Percentiles rank a stretch among this genome's conserved stretches.
Evolutionary conservation across 2,113 vertebrate genomes (phyloP).

Genomic region (Raja brachyura): DNA sequence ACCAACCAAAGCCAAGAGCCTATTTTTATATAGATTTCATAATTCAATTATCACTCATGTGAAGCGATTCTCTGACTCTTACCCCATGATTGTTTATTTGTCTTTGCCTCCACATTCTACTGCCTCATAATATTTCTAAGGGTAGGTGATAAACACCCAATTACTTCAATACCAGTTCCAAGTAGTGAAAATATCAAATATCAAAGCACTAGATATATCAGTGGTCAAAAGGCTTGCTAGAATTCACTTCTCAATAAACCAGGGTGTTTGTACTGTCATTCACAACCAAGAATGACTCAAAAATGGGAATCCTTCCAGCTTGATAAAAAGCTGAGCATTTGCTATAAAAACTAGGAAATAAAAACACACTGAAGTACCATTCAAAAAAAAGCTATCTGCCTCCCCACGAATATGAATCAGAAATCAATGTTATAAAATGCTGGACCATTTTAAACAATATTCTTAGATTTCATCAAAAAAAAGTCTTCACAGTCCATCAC

Average conservation of each 20-base stretch:
- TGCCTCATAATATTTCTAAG: not conserved
- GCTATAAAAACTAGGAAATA: not conserved
- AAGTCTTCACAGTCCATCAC: not conserved
- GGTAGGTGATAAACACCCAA: not conserved
- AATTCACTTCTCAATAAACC: not conserved
- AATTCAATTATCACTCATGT: not conserved
- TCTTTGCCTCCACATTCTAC: not conserved
- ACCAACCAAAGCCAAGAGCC: not conserved
- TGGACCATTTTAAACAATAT: not conserved
- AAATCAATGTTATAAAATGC: conserved; percentile 17
- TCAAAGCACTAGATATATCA: not conserved
- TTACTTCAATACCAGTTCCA: not conserved
- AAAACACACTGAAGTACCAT: not conserved
- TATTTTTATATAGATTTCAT: not conserved
- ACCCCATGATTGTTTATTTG: not conserved
- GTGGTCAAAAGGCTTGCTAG: not conserved
- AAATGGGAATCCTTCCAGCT: not conserved
- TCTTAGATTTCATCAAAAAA: not conserved
- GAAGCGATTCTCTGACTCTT: not conserved
- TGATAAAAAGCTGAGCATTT: not conserved
- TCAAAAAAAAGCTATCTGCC: not conserved
- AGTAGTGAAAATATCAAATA: not conserved
- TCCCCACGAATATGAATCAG: not conserved
- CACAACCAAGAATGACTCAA: not conserved
- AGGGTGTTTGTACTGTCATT: not conserved